Evolutionary conservation across 1,140 invertebrate species (phyloP).

Genomic region (Psilanteris sp.): DNA sequence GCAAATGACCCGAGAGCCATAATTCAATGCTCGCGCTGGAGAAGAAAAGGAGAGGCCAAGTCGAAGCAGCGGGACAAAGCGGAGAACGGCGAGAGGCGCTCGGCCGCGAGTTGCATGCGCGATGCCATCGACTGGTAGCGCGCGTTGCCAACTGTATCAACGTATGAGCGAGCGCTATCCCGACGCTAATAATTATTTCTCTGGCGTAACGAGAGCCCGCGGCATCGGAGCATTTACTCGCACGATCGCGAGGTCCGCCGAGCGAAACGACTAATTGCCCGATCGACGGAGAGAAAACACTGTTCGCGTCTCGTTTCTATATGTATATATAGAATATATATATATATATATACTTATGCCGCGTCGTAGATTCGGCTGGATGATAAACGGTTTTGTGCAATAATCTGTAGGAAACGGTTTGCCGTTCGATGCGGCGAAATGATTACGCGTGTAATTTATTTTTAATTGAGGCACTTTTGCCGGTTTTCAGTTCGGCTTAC

Average conservation of each 20-base stretch:
- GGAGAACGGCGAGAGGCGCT: constrained; percentile 12
- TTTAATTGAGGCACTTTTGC: neutral
- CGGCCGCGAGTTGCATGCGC: constrained; percentile 67
- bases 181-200: constrained; percentile 60
- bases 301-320: no score
- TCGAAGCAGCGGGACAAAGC: constrained; percentile 47
- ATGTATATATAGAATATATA: no score
- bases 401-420: neutral
- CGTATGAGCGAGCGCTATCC: constrained; percentile 35
- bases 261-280: constrained; percentile 34
- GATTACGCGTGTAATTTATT: constrained; percentile 11
- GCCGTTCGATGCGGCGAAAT: constrained; percentile 1
- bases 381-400: constrained; percentile 4
- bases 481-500: no score
- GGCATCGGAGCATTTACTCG: constrained; percentile 66
- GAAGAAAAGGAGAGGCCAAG: constrained; percentile 64
- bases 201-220: constrained; percentile 52
- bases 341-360: neutral
- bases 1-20: constrained; percentile 76
- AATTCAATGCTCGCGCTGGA: constrained; percentile 71
- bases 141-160: constrained; percentile 65
- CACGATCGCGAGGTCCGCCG: constrained; percentile 39
- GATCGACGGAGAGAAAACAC: neutral
- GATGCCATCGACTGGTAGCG: constrained; percentile 72
- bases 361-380: neutral